Percentiles rank a stretch among this genome's conserved stretches.
Evolutionary conservation across 1,140 invertebrate species (phyloP).

Genomic region (Apis dorsata): DNA sequence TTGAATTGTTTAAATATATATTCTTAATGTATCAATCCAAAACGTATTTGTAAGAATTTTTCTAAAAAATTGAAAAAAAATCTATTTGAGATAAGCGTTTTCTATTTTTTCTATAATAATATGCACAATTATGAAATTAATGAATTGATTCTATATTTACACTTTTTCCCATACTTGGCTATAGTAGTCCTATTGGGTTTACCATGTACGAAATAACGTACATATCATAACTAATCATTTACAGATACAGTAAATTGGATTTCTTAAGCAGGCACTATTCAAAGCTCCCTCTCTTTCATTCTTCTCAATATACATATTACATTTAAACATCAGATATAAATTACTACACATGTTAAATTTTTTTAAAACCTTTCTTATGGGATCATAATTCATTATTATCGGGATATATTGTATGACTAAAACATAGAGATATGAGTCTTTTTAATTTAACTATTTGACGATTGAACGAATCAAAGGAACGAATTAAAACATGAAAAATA

Average conservation of each 20-base stretch:
- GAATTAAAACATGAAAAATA: neutral
- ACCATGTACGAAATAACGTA: slow-evolving; percentile 42
- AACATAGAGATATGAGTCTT: slow-evolving; percentile 41
- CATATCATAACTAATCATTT: slow-evolving; percentile 58
- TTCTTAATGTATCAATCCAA: neutral
- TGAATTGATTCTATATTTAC: slow-evolving; percentile 45
- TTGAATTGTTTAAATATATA: neutral
- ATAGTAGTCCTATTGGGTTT: slow-evolving; percentile 48
- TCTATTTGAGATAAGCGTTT: slow-evolving; percentile 13
- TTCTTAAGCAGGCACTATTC: slow-evolving; percentile 79
- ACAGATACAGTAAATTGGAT: slow-evolving; percentile 68
- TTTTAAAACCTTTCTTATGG: slow-evolving; percentile 57
- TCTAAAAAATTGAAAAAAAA: neutral
- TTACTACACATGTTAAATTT: slow-evolving; percentile 53
- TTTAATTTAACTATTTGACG: neutral
- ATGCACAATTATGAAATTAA: slow-evolving; percentile 26
- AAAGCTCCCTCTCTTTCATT: slow-evolving; percentile 74
- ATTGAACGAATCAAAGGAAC: neutral
- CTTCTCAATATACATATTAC: slow-evolving; percentile 58
- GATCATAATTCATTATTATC: slow-evolving; percentile 34
- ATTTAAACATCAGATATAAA: slow-evolving; percentile 62
- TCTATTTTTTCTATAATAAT: slow-evolving; percentile 32
- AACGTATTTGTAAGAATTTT: neutral
- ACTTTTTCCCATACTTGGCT: slow-evolving; percentile 60
- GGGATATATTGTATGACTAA: slow-evolving; percentile 42